Base-by-base conservation (phyloP, 2,888 invertebrate genomes). In the Tipula lateralis region DNA sequence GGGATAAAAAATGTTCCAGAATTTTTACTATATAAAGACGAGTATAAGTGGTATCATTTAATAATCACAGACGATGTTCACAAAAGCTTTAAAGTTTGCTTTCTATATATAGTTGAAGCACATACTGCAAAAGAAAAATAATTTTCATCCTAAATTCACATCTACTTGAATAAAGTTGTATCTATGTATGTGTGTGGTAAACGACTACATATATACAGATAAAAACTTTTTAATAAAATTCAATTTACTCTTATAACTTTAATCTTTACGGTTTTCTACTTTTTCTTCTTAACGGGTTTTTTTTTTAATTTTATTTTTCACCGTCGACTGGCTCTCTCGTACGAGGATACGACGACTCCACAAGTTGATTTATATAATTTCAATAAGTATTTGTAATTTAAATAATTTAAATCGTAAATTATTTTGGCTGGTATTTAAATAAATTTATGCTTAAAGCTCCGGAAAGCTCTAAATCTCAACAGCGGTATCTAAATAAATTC, bases 291-390 rank as follows among this genome's bases (percentile, higher is more conserved):
- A n/a, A n/a, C 24, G 2, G 13, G 16, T 24, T 7, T 24, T 24
- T 66, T 7, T 66, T 66, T 24, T 24, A 66, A 66, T 66, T 24
- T 66, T 66, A 66, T 66, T 66, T 66, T 19, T 9, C 66, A 66
- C 66, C 24, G 16, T 44, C 44, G 44, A n/a, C 44, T 44, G 3
- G 1, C 9, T 7, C 44, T 16, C n/a, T 44, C n/a, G 44, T 16
- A 16, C 16, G 4, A 5, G 7, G 3, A 66, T 66, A 9, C 0
- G 24, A 66, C 7, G 13, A 66, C 24, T 24, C 66, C 19, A 66
- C 66, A 66, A 66, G 66, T 66, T 66, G 66, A 66, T 66, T 66
- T 66, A 66, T 66, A 24, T 66, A 7, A 66, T 66, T 66, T 66
- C 66, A 66, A 66, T 39, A 39, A 39, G 39, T 39, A 39, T 66